Conservation (phyloP, 2,888 invertebrate genomes). For the Lasioglossum villosulum region DNA sequence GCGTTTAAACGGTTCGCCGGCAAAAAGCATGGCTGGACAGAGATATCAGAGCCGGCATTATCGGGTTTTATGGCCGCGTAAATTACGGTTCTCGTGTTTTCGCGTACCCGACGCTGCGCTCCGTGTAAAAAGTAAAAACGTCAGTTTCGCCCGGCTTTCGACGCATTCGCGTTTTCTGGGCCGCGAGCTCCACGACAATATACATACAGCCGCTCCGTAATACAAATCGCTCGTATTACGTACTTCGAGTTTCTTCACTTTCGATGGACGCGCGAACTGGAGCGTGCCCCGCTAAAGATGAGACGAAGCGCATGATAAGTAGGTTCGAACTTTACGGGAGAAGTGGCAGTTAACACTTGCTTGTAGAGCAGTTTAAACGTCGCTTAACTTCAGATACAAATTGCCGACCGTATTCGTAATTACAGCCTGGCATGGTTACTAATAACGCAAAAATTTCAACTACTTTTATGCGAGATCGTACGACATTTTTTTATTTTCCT, state of each 20-base stretch:
- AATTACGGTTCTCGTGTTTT: conserved; percentile 32
- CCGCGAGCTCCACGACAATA: conserved; percentile 47
- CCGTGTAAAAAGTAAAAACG: background rate
- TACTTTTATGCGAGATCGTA: background rate
- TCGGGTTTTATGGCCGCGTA: conserved; percentile 37
- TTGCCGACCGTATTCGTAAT: background rate
- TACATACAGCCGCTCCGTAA: conserved; percentile 49
- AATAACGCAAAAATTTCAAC: background rate
- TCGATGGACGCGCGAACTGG: conserved; percentile 68
- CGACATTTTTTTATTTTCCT: background rate
- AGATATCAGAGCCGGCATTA: conserved; percentile 28
- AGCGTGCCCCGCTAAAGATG: conserved; percentile 49
- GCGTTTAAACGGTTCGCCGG: conserved; percentile 7
- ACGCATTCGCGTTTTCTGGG: conserved; percentile 32
- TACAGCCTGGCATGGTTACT: background rate
- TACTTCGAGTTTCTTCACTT: conserved; percentile 64
- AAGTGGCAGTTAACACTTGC: background rate
- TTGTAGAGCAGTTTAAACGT: background rate
- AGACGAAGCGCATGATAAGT: background rate
- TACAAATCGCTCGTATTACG: conserved; percentile 62
- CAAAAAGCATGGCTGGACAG: conserved; percentile 4
- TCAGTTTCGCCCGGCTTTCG: conserved; percentile 6
- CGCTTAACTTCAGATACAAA: background rate
- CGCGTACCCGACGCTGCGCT: background rate
- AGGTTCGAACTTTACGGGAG: background rate